Evolutionary conservation across 2,888 invertebrate species (phyloP), one percentile per base, ranked within the genome.

Genomic region (Trileptium ribeirensis): DNA sequence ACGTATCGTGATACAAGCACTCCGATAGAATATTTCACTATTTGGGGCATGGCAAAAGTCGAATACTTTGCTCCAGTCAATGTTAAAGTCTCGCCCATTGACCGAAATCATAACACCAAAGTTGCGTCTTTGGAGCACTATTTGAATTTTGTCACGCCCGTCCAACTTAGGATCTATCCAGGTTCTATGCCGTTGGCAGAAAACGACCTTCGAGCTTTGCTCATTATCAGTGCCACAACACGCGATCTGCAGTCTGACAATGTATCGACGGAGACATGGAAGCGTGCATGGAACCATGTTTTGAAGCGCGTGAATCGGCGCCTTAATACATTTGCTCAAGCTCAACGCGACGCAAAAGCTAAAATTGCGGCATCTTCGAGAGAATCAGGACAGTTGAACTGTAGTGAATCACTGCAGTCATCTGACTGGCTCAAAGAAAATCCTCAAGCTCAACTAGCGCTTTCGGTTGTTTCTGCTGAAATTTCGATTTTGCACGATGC

Each of bases 21-120:
- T 2, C 34, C 77, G 15, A 36, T 75, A n/a, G 77, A 75, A 39
- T 75, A 75, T 38, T 75, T 75, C 77, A 75, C 77, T 3, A 39
- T 75, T 8, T 75, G 77, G 77, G 77, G 77, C 36, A 36, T 75
- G 77, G 39, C 39, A 24, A n/a, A 33, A 3, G 77, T 38, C 29
- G 77, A 38, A 8, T 51, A 51, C 24, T 51, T 51, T 51, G 51
- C 51, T 51, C 51, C 51, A 51, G 24, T 51, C 24, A 51, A 51
- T 15, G 51, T 51, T 51, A 51, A 51, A 51, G 24, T 51, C 24
- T 51, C 51, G 24, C 51, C 51, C 8, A 15, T 51, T 8, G 51
- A 51, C 24, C 51, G 51, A 51, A 51, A 51, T 51, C 24, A 15
- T 51, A 51, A 51, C 8, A 15, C 51, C 8, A 51, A 51, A 51